These are phyloP conservation scores for Eriosoma lanigerum DNA, from an alignment of 1,140 invertebrate species.

Conservation along the genomic window DNA sequence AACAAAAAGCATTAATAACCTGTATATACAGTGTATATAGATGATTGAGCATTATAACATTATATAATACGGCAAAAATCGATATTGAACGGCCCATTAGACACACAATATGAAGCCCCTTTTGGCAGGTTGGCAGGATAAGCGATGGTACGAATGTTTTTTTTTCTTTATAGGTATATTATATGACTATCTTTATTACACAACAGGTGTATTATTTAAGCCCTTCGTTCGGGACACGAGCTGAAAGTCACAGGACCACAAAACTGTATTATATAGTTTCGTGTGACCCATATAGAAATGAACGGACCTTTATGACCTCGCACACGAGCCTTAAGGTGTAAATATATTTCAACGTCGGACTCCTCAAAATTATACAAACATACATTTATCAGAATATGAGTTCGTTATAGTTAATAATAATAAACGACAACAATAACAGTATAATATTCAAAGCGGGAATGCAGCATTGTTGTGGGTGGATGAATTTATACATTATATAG, in stretches of 20 bases:
- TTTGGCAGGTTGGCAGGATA: too few species aligned
- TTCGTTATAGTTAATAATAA: neutral
- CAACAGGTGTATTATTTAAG: neutral
- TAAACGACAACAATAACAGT: neutral
- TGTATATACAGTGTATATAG: too few species aligned
- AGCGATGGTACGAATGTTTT: neutral
- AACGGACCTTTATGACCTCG: neutral
- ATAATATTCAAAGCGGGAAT: neutral
- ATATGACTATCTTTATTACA: neutral
- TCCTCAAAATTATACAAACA: too few species aligned
- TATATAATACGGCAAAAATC: neutral
- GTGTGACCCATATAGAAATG: neutral
- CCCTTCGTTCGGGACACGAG: conserved; percentile 19
- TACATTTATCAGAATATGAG: neutral
- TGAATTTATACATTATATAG: neutral
- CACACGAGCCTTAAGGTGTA: conserved; percentile 2
- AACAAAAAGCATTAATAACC: neutral
- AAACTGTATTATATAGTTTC: too few species aligned
- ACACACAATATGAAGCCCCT: neutral
- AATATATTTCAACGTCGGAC: neutral
- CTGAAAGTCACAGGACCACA: neutral
- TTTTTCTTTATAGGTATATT: neutral
- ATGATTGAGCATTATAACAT: neutral
- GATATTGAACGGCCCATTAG: neutral
- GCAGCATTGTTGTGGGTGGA: neutral